Conservation (phyloP, 1,140 invertebrate species). For the Drosophila nigrodunni region DNA sequence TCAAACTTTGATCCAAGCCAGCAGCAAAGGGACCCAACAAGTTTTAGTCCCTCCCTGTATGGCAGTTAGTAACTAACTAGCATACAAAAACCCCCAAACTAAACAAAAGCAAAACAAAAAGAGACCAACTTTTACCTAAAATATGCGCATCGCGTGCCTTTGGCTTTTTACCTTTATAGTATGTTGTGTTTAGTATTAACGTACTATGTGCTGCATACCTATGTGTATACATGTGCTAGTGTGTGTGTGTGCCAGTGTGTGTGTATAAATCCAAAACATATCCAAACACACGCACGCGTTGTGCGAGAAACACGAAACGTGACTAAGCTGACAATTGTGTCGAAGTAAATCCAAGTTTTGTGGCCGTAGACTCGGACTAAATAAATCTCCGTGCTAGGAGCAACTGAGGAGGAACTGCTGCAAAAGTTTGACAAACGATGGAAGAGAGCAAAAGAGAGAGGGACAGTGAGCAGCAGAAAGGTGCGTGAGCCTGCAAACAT, state of each 20-base stretch:
- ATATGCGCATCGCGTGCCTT: slow-evolving; percentile 80
- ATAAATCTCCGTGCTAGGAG: slow-evolving; percentile 64
- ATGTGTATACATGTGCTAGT: slow-evolving; percentile 11
- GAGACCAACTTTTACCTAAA: slow-evolving; percentile 56
- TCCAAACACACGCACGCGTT: slow-evolving; percentile 27
- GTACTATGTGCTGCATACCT: slow-evolving; percentile 5
- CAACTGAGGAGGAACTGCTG: neutral
- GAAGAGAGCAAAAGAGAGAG: neutral
- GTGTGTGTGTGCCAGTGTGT: slow-evolving; percentile 33
- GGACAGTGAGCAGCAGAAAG: neutral
- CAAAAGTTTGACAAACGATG: slow-evolving; percentile 45
- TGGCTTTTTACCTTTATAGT: slow-evolving; percentile 77
- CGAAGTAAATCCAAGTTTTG: slow-evolving; percentile 81
- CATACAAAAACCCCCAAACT: slow-evolving; percentile 36
- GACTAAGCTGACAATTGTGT: slow-evolving; percentile 83
- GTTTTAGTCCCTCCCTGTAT: slow-evolving; percentile 19
- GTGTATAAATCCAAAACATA: slow-evolving; percentile 45
- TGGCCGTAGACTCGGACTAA: slow-evolving; percentile 69
- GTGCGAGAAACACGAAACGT: slow-evolving; percentile 65
- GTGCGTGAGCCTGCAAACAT: slow-evolving; percentile 31
- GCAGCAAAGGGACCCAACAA: slow-evolving; percentile 45
- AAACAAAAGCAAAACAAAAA: slow-evolving; percentile 38
- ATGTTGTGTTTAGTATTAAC: slow-evolving; percentile 81
- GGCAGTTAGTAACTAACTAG: slow-evolving; percentile 48
- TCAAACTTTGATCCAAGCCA: slow-evolving; percentile 68